These are phyloP conservation scores for Anthopleura sola DNA, from an alignment of 64 coral and sea anemone genomes.

Conservation along the genomic window DNA sequence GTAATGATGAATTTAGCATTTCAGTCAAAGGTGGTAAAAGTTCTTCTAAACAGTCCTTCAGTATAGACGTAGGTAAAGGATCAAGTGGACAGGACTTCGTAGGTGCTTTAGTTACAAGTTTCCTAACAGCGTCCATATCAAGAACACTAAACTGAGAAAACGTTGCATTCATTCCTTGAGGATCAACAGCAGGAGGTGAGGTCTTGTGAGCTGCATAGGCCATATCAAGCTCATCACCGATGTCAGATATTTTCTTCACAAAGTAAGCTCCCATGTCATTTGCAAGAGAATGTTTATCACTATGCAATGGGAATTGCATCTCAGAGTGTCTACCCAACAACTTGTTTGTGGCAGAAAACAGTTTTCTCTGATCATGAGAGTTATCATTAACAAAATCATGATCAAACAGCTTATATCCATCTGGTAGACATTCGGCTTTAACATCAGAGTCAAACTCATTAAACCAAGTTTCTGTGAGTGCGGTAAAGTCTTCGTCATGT, in stretches of 20 bases:
- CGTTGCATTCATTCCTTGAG: not conserved
- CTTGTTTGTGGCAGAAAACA: conserved; percentile 42
- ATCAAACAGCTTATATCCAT: not conserved
- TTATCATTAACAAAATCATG: conserved; percentile 38
- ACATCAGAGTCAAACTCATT: not conserved
- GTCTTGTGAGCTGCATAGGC: too few relatives aligned
- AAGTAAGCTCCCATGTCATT: conserved; percentile 10
- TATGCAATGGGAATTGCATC: not conserved
- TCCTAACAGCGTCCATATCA: too few relatives aligned
- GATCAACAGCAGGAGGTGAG: not conserved
- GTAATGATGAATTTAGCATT: too few relatives aligned
- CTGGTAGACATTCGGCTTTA: conserved; percentile 14
- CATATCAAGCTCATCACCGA: too few relatives aligned
- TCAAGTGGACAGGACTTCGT: too few relatives aligned
- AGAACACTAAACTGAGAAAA: too few relatives aligned
- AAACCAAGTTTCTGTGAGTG: too few relatives aligned
- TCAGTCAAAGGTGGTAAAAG: too few relatives aligned
- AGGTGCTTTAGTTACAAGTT: too few relatives aligned
- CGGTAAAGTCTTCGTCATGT: too few relatives aligned
- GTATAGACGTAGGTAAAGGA: too few relatives aligned
- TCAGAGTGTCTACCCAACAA: conserved; percentile 24
- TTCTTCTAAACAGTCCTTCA: too few relatives aligned
- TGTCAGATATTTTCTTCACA: not conserved
- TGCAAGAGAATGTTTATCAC: not conserved
- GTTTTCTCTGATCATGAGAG: conserved; percentile 33